Percentiles rank a stretch among this genome's conserved stretches.
Evolutionary conservation across 2,797 vertebrate genomes (phyloP).

Genomic region (Limnodromus scolopaceus): DNA sequence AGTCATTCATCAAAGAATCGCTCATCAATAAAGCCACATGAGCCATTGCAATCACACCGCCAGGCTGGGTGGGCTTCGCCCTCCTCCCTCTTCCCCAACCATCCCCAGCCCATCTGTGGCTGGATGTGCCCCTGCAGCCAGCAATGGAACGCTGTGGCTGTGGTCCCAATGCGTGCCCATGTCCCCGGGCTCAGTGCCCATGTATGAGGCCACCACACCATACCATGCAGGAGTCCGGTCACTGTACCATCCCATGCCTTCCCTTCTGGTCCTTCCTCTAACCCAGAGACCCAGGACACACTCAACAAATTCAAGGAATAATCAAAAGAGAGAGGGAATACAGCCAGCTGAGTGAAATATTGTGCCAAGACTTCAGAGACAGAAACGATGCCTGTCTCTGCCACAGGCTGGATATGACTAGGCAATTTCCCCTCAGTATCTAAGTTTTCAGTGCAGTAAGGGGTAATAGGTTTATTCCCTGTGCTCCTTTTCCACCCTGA

Average conservation of each 20-base stretch:
- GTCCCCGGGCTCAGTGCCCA: rapidly evolving
- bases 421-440: not conserved
- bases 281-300: not conserved
- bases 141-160: not conserved
- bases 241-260: rapidly evolving
- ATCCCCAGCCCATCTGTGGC: rapidly evolving
- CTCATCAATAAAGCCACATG: not conserved
- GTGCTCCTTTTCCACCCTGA: not conserved
- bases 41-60: not conserved
- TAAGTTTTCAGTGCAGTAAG: not conserved
- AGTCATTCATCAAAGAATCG: not conserved
- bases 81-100: not conserved
- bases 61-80: not conserved
- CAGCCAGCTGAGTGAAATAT: not conserved
- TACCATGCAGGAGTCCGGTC: rapidly evolving
- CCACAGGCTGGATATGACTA: not conserved
- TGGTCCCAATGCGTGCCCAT: rapidly evolving
- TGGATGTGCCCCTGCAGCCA: not conserved
- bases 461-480: not conserved
- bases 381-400: not conserved
- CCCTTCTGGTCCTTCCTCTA: not conserved
- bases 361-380: rapidly evolving
- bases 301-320: not conserved
- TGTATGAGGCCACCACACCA: rapidly evolving
- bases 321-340: not conserved